A percentile compares a stretch with the other conserved stretches of the same genome.
Evolutionary conservation across 2,888 invertebrate genomes (phyloP).

Genomic region (Rosalia funebris): DNA sequence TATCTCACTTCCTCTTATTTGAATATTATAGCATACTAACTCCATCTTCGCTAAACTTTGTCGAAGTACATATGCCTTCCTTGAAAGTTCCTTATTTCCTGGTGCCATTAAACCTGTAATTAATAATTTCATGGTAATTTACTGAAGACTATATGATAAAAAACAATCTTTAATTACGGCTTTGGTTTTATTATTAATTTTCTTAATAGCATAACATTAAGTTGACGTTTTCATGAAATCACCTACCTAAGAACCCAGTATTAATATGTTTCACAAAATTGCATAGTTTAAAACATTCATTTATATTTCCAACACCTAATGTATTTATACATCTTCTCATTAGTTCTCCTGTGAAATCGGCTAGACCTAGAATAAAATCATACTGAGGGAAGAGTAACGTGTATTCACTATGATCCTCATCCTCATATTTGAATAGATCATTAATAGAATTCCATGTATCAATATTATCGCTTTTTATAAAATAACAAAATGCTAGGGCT

Average conservation of each 20-base stretch:
- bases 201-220: no score
- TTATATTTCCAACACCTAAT: conserved; percentile 78
- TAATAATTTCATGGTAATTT: no score
- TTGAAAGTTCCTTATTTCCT: conserved; percentile 72
- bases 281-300: conserved; percentile 77
- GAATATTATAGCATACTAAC: conserved; percentile 62
- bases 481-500: conserved; percentile 81
- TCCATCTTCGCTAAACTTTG: conserved; percentile 87
- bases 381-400: conserved; percentile 61
- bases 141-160: conserved; percentile 18
- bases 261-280: conserved; percentile 76
- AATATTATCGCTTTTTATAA: conserved; percentile 70
- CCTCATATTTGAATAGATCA: conserved; percentile 50
- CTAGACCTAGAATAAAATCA: conserved; percentile 80
- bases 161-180: no score
- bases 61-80: conserved; percentile 77
- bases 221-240: no score
- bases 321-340: conserved; percentile 90
- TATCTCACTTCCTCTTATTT: conserved; percentile 72
- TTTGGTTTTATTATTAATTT: no score
- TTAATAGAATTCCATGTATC: conserved; percentile 66
- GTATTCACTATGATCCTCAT: conserved; percentile 40
- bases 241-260: conserved; percentile 72
- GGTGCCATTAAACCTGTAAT: conserved; percentile 64
- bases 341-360: conserved; percentile 89